A percentile compares a stretch with the other conserved stretches of the same genome.
Evolutionary conservation across 2,113 vertebrate genomes (phyloP).

Genomic region (Sigmodon hispidus): DNA sequence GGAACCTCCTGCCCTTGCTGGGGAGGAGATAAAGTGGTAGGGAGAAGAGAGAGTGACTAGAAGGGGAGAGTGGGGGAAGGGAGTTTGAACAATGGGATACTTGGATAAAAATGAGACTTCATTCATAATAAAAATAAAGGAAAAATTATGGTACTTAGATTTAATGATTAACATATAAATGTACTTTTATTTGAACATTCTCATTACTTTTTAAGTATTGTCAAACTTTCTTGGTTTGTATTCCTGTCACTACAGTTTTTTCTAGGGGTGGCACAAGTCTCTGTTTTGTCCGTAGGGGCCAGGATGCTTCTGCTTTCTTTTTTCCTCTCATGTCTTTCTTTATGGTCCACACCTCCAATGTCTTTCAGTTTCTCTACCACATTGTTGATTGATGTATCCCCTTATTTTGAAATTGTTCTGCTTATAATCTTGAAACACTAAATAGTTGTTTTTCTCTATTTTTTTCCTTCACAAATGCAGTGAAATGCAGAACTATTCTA

Average conservation of each 20-base stretch:
- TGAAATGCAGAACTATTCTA: background rate
- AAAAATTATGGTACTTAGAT: background rate
- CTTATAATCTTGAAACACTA: background rate
- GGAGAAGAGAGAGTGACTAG: too few relatives aligned
- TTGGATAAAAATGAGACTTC: too few relatives aligned
- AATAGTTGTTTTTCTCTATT: background rate
- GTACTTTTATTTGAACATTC: background rate
- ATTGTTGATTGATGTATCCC: background rate
- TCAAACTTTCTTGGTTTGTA: background rate
- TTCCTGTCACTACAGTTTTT: background rate
- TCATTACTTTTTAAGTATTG: background rate
- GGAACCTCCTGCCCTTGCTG: too few relatives aligned
- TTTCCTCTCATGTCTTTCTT: background rate
- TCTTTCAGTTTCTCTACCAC: background rate
- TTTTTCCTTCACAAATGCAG: background rate
- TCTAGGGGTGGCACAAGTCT: accelerated
- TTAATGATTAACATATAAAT: background rate
- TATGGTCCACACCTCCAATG: too few relatives aligned
- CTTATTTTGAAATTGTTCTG: background rate
- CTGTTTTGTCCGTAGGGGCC: background rate
- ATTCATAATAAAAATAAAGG: too few relatives aligned
- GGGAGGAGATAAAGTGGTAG: too few relatives aligned
- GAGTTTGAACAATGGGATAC: too few relatives aligned
- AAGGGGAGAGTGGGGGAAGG: too few relatives aligned
- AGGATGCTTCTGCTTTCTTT: too few relatives aligned